phyloP scores from a whole-genome alignment of 2,797 vertebrate genomes.

The Nyctalus aviator region DNA sequence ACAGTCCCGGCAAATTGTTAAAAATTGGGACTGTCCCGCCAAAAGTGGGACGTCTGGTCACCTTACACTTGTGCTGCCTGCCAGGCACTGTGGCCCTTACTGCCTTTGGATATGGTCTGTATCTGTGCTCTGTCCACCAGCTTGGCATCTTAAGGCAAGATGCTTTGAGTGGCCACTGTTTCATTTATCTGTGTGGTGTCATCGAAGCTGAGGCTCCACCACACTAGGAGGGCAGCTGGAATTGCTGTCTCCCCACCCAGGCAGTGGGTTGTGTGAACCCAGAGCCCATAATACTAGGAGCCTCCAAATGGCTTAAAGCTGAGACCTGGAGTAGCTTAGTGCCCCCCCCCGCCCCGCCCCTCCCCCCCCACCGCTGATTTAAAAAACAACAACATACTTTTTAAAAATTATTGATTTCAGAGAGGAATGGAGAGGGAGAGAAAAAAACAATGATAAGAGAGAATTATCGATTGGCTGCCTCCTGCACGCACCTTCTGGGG shows the following conservation, averaged over 20 bases:
- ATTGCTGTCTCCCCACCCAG: neutral
- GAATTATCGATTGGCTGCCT: too few species aligned
- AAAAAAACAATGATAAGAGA: too few species aligned
- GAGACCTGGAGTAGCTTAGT: neutral
- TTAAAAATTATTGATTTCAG: too few species aligned
- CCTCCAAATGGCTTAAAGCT: neutral
- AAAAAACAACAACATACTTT: too few species aligned
- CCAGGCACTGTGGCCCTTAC: neutral
- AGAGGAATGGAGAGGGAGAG: too few species aligned
- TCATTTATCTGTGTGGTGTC: neutral
- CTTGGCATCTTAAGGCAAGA: neutral
- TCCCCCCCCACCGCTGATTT: too few species aligned
- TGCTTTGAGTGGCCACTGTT: neutral
- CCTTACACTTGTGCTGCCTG: neutral
- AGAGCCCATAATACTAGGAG: neutral
- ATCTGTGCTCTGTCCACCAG: neutral
- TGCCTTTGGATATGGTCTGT: neutral
- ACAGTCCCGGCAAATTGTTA: too few species aligned
- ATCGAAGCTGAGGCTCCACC: neutral
- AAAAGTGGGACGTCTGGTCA: too few species aligned
- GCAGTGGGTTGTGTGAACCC: neutral
- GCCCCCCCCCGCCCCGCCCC: too few species aligned
- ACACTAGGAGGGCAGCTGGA: neutral
- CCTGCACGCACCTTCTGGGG: too few species aligned
- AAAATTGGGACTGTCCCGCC: too few species aligned